Evolutionary conservation across 2,797 vertebrate species (phyloP).

Genomic region (Gadopsis marmoratus): DNA sequence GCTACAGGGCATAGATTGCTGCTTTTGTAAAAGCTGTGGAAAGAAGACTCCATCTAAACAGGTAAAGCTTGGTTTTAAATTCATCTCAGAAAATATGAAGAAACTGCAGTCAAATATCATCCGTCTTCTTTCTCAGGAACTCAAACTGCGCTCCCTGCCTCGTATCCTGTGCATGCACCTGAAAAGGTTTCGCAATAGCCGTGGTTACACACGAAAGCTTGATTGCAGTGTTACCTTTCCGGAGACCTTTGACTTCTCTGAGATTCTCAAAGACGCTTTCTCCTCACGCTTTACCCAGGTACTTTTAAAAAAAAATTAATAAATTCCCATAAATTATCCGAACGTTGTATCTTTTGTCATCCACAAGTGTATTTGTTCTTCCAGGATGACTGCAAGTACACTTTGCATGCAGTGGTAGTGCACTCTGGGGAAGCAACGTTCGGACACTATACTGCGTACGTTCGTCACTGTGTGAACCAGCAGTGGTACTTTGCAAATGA

Average conservation of each 20-base stretch:
- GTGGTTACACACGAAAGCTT: slow-evolving; percentile 62
- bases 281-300: slow-evolving; percentile 57
- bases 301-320: not conserved
- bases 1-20: slow-evolving; percentile 62
- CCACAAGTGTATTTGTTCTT: slow-evolving; percentile 15
- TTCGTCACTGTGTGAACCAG: slow-evolving; percentile 38
- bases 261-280: slow-evolving; percentile 21
- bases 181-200: slow-evolving; percentile 72
- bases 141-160: slow-evolving; percentile 78
- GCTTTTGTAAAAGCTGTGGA: slow-evolving; percentile 75
- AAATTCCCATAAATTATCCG: not conserved
- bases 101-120: not conserved
- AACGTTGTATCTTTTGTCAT: not conserved
- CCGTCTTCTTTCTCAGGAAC: slow-evolving; percentile 62
- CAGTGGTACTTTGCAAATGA: slow-evolving; percentile 80
- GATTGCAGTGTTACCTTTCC: slow-evolving; percentile 73
- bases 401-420: slow-evolving; percentile 81
- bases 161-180: slow-evolving; percentile 79
- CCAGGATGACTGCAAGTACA: slow-evolving; percentile 72
- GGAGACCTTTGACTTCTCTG: slow-evolving; percentile 67
- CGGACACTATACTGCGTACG: slow-evolving; percentile 83
- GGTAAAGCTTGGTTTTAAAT: slow-evolving; percentile 51
- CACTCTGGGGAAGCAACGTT: slow-evolving; percentile 60
- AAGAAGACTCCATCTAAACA: slow-evolving; percentile 66
- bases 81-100: not conserved